phyloP scores from a whole-genome alignment of 2,797 vertebrate genomes.

The Meda fulgida region DNA sequence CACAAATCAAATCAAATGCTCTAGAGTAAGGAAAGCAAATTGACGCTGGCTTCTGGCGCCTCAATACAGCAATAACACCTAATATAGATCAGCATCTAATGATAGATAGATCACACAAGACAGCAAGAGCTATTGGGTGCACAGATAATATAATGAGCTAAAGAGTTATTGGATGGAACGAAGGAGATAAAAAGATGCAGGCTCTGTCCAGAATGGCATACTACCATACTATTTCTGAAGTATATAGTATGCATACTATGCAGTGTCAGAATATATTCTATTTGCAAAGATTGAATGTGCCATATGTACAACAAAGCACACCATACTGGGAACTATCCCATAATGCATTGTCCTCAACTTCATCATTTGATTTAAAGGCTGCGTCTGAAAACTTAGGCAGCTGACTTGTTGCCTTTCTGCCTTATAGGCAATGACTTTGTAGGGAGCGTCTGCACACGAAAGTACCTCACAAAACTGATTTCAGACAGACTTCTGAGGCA shows the following conservation, averaged over 20 bases:
- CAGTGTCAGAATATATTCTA: neutral
- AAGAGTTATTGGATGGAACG: conserved; percentile 28
- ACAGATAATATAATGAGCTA: conserved; percentile 42
- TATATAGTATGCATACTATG: neutral
- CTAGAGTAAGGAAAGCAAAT: conserved; percentile 32
- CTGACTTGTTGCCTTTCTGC: no score
- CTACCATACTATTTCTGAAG: neutral
- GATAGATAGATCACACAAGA: conserved; percentile 47
- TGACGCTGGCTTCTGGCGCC: conserved; percentile 2
- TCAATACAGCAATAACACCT: neutral
- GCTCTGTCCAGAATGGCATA: neutral
- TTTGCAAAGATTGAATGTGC: no score
- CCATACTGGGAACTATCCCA: neutral
- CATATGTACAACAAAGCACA: neutral
- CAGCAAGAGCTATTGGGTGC: conserved; percentile 35
- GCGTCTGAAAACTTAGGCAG: no score
- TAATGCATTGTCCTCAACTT: neutral
- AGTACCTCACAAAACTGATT: no score
- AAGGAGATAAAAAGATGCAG: conserved; percentile 1
- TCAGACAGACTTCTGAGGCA: no score
- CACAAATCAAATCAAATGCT: conserved; percentile 45
- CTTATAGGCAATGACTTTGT: no score
- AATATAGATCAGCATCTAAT: conserved; percentile 35
- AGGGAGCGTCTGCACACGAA: no score
- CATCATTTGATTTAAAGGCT: neutral